Conservation (phyloP, 1,140 invertebrate genomes). For the Caerostris darwini region DNA sequence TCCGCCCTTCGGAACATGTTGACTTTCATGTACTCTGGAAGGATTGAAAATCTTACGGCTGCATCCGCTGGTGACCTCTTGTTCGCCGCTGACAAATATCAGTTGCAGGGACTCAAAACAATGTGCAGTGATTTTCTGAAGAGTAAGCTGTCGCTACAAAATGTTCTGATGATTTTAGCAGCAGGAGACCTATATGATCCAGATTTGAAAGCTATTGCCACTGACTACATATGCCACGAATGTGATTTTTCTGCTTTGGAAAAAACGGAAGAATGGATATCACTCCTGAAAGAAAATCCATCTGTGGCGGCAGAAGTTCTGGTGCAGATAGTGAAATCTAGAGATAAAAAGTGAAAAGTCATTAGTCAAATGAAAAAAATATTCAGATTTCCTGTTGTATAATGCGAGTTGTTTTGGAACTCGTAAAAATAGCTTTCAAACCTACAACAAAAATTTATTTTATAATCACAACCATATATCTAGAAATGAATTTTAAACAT, state of each 20-base stretch:
- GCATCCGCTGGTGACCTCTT: not conserved
- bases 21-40: not conserved
- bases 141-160: not conserved
- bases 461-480: too few relatives aligned
- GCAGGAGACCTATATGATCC: not conserved
- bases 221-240: not conserved
- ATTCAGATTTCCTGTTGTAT: too few relatives aligned
- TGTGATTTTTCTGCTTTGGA: not conserved
- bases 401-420: too few relatives aligned
- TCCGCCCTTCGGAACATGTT: not conserved
- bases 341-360: not conserved
- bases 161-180: not conserved
- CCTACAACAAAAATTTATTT: too few relatives aligned
- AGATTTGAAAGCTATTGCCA: not conserved
- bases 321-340: not conserved
- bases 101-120: not conserved
- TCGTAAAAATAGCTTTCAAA: too few relatives aligned
- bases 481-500: too few relatives aligned
- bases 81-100: not conserved
- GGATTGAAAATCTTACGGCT: not conserved
- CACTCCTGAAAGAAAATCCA: not conserved
- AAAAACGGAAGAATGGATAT: not conserved
- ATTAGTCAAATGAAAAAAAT: too few relatives aligned
- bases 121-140: not conserved
- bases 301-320: not conserved